A percentile compares a stretch with the other conserved stretches of the same genome.
Conservation (phyloP, 2,113 vertebrate species). For the Pterocles orientalis region DNA sequence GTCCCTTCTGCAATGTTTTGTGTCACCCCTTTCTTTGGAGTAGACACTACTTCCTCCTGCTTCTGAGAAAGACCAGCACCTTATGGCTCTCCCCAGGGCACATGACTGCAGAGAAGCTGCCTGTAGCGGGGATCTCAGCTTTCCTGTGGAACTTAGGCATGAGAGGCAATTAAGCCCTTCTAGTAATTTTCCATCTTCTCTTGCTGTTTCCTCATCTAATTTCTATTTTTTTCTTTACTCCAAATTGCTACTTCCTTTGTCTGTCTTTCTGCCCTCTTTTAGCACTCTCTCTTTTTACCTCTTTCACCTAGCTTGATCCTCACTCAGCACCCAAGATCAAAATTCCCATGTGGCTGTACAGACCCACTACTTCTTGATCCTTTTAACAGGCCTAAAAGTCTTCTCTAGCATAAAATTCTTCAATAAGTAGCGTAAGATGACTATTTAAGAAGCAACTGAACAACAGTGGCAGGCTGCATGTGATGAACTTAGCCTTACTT, state of each 20-base stretch:
- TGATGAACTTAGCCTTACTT: background rate
- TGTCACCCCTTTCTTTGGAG: background rate
- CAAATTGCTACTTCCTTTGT: background rate
- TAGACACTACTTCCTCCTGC: background rate
- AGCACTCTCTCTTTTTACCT: background rate
- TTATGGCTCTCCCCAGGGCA: background rate
- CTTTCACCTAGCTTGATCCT: background rate
- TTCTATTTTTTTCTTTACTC: background rate
- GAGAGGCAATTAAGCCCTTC: background rate
- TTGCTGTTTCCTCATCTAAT: background rate
- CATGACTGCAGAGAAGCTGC: background rate
- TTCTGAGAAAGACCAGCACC: background rate
- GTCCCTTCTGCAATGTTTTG: background rate
- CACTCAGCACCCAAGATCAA: background rate
- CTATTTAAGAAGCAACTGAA: background rate
- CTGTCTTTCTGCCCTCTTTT: background rate
- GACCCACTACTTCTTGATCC: background rate
- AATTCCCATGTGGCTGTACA: background rate
- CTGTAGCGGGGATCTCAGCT: background rate
- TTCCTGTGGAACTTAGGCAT: background rate
- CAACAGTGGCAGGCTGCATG: background rate
- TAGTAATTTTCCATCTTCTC: background rate
- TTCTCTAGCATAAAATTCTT: background rate
- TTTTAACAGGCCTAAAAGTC: background rate
- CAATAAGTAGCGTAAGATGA: background rate